Evolutionary conservation across 2,113 vertebrate species (phyloP).

Genomic region (Thinocorus orbignyianus): DNA sequence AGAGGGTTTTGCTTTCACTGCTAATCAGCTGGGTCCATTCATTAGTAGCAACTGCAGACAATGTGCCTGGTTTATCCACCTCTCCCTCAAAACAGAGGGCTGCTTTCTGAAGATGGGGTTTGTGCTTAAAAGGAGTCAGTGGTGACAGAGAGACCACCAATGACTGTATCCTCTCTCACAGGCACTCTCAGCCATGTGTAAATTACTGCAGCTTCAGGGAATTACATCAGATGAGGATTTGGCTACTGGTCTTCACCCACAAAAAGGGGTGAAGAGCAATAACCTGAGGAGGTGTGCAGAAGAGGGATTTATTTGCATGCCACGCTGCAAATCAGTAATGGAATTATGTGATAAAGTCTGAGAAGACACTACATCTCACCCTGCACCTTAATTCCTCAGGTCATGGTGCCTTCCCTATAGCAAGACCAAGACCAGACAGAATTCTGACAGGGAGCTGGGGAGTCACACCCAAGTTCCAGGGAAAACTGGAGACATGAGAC

Average conservation of each 20-base stretch:
- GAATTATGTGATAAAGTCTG: not conserved
- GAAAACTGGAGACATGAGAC: not conserved
- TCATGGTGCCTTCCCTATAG: not conserved
- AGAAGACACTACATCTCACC: not conserved
- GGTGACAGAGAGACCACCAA: not conserved
- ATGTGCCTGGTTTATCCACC: not conserved
- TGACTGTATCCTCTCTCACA: not conserved
- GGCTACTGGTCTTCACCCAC: not conserved
- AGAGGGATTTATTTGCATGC: not conserved
- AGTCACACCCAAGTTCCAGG: not conserved
- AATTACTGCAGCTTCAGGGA: not conserved
- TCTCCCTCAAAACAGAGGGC: not conserved
- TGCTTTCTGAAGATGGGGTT: not conserved
- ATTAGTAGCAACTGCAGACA: not conserved
- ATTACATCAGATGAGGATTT: not conserved
- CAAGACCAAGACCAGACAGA: not conserved
- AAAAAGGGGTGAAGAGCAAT: not conserved
- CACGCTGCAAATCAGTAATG: not conserved
- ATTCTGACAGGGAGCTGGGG: not conserved
- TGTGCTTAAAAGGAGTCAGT: not conserved
- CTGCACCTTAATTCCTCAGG: not conserved
- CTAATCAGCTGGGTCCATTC: not conserved
- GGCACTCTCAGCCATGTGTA: not conserved
- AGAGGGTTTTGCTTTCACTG: conserved; percentile 39
- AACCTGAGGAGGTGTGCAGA: not conserved